These are phyloP conservation scores for Halcyon smyrnensis DNA, from an alignment of 2,797 vertebrate genomes.

Conservation along the genomic window DNA sequence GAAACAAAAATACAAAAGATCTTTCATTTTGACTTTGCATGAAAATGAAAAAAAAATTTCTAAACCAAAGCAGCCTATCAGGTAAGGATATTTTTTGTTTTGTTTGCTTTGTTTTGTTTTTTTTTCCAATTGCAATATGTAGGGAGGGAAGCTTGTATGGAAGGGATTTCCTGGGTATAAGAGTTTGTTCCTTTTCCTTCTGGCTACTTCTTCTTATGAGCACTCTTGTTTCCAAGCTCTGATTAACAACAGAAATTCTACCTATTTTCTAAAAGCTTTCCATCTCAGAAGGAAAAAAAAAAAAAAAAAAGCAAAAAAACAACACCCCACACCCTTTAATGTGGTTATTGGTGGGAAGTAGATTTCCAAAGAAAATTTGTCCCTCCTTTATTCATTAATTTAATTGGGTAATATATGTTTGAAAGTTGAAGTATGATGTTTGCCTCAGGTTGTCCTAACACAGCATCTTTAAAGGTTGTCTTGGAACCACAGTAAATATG, in stretches of 20 bases:
- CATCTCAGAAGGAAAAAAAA: background rate
- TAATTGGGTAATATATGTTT: background rate
- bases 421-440: background rate
- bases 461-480: background rate
- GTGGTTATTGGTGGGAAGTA: background rate
- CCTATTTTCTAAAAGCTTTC: background rate
- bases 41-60: background rate
- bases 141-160: background rate
- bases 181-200: background rate
- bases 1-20: background rate
- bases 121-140: accelerated
- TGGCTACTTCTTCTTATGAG: background rate
- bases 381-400: background rate
- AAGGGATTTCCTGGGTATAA: background rate
- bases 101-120: background rate
- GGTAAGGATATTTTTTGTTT: background rate
- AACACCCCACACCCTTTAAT: background rate
- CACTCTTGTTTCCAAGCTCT: background rate
- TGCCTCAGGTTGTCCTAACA: background rate
- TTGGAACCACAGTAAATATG: background rate
- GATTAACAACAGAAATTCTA: background rate
- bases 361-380: background rate
- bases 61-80: background rate
- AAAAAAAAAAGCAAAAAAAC: background rate
- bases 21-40: background rate